Evolutionary conservation across 2,888 invertebrate species (phyloP), one percentile per base, ranked within the genome.

Genomic region (Seira musarum): DNA sequence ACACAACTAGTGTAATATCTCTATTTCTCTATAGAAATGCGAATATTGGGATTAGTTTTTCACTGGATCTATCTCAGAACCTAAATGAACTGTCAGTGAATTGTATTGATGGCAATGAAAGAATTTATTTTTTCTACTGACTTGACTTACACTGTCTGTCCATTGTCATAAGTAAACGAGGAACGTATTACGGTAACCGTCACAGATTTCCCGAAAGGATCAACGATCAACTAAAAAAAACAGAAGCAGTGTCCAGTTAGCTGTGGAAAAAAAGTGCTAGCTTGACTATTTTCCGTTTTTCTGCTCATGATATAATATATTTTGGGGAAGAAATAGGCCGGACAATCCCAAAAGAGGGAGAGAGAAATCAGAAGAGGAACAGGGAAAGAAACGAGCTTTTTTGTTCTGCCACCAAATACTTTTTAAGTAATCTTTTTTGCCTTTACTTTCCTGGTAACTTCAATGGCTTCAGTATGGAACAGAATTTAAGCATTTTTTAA

Each of bases 51-150:
- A 80, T 80, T 80, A 80, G 68, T 73, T 25, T 46, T 73, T 67
- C 63, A 73, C 67, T 72, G 69, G 73, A 72, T 80, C 67, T 67
- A 67, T 72, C 46, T 73, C 74, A 22, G 69, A 64, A 69, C 57
- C 69, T 35, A 80, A 80, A 80, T 80, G 80, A 80, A 80, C 80
- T 80, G 80, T 80, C 80, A 80, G 80, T 74, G 74, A 74, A 80
- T 80, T 74, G 74, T 74, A 80, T 74, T 74, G 80, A 80, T 80
- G 69, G 80, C 70, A 80, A 65, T 40, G 74, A 73, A 13, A 40
- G 73, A 73, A 68, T 73, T 68, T 5, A 40, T 40, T 74, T 72
- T 78, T 78, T 78, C 35, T 24, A 72, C 67, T 72, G 78, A 72
- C 78, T 72, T n/a, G n/a, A n/a, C n/a, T n/a, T 71, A 63, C 57